phyloP scores from a whole-genome alignment of 1,140 invertebrate species.

The Chionoecetes opilio region DNA sequence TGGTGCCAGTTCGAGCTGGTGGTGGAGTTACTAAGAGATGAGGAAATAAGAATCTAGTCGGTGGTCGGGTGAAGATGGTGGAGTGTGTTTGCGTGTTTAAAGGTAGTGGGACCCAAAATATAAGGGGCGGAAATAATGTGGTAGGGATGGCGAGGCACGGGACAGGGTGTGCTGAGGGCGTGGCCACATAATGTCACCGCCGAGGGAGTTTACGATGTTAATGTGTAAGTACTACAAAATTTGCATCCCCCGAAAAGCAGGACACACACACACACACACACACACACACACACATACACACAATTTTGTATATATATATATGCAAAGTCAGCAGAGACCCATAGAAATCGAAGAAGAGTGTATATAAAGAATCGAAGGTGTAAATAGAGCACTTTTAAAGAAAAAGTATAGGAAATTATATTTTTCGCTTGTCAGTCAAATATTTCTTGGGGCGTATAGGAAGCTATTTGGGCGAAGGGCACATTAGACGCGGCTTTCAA shows the following conservation, averaged over 20 bases:
- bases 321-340: neutral
- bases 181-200: conserved; percentile 12
- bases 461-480: too few species aligned
- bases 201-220: neutral
- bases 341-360: too few species aligned
- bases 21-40: too few species aligned
- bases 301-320: neutral
- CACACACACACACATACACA: conserved; percentile 18
- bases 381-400: too few species aligned
- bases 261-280: conserved; percentile 7
- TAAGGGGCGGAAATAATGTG: neutral
- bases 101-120: neutral
- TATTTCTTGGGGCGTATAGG: too few species aligned
- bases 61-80: neutral
- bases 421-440: too few species aligned
- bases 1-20: too few species aligned
- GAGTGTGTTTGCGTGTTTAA: neutral
- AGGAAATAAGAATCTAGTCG: neutral
- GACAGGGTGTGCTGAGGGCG: neutral
- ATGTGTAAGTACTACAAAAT: conserved; percentile 7
- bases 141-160: neutral
- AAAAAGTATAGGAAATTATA: too few species aligned
- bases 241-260: neutral
- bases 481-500: too few species aligned
- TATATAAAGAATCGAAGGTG: too few species aligned